Conservation (phyloP, 53 echinoderm and acorn worm genomes). For the Henricia sp. region DNA sequence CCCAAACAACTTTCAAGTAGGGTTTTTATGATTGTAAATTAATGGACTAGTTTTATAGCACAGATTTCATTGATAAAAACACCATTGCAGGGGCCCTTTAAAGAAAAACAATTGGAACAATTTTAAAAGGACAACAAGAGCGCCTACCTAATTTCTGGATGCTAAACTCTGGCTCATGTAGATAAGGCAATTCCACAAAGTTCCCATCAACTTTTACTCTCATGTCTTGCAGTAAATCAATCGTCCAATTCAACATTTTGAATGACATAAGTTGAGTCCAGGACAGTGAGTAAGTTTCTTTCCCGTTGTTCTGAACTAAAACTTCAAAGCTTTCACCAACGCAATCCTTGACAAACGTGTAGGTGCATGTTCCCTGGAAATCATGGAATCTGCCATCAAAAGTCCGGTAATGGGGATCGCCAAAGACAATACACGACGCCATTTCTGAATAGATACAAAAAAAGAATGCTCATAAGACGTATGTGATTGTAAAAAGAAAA, state of each 20-base stretch:
- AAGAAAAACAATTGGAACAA: no score
- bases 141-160: slow-evolving; percentile 95
- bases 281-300: slow-evolving; percentile 86
- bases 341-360: slow-evolving; percentile 89
- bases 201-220: slow-evolving; percentile 72
- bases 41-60: no score
- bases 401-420: slow-evolving; percentile 96
- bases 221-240: slow-evolving; percentile 84
- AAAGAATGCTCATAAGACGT: not conserved
- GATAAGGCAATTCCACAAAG: slow-evolving; percentile 75
- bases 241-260: slow-evolving; percentile 77
- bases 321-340: slow-evolving; percentile 81
- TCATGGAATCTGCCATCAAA: slow-evolving; percentile 92
- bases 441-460: slow-evolving; percentile 62
- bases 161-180: slow-evolving; percentile 84
- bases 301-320: slow-evolving; percentile 90
- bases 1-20: no score
- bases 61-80: no score
- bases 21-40: no score
- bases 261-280: slow-evolving; percentile 90
- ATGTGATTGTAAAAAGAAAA: no score
- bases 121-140: no score
- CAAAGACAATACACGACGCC: slow-evolving; percentile 95
- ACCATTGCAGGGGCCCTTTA: no score
- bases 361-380: slow-evolving; percentile 97